phyloP scores from a whole-genome alignment of 2,888 invertebrate genomes.

The Cataglyphis altisquamis region DNA sequence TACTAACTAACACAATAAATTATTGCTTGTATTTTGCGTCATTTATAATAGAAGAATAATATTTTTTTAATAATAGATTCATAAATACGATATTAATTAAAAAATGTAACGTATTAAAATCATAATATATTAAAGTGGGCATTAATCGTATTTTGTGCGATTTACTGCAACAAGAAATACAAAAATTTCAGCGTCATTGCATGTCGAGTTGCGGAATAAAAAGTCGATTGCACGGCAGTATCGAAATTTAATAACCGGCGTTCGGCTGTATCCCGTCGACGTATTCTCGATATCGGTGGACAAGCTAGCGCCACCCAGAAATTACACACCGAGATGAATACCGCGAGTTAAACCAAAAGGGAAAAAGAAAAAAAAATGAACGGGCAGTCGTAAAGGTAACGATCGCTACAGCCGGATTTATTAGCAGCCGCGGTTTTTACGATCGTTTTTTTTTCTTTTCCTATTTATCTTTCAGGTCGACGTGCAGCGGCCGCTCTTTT shows the following conservation, averaged over 20 bases:
- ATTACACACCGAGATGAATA: slow-evolving; percentile 55
- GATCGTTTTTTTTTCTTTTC: slow-evolving; percentile 22
- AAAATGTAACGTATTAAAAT: slow-evolving; percentile 3
- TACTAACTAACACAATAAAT: neutral
- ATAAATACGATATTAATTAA: slow-evolving; percentile 20
- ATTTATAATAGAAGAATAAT: slow-evolving; percentile 31
- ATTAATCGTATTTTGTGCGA: neutral
- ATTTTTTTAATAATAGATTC: neutral
- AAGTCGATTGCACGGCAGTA: slow-evolving; percentile 43
- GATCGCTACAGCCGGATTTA: slow-evolving; percentile 38
- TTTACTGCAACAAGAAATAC: neutral
- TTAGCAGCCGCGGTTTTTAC: slow-evolving; percentile 30
- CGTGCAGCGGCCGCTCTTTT: slow-evolving; percentile 24
- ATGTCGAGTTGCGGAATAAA: slow-evolving; percentile 32
- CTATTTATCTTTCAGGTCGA: slow-evolving; percentile 44
- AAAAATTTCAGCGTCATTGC: slow-evolving; percentile 23
- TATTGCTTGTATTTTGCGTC: neutral
- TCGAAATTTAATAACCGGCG: slow-evolving; percentile 63
- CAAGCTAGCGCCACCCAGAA: slow-evolving; percentile 50
- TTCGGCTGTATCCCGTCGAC: slow-evolving; percentile 50
- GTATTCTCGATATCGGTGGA: slow-evolving; percentile 61
- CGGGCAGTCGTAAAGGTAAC: slow-evolving; percentile 27
- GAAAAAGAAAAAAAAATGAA: slow-evolving; percentile 22
- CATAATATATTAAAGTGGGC: neutral
- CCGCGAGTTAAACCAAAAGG: slow-evolving; percentile 28